A percentile compares a stretch with the other conserved stretches of the same genome.
Evolutionary conservation across 2,888 invertebrate genomes (phyloP).

Genomic region (Dolomedes plantarius): DNA sequence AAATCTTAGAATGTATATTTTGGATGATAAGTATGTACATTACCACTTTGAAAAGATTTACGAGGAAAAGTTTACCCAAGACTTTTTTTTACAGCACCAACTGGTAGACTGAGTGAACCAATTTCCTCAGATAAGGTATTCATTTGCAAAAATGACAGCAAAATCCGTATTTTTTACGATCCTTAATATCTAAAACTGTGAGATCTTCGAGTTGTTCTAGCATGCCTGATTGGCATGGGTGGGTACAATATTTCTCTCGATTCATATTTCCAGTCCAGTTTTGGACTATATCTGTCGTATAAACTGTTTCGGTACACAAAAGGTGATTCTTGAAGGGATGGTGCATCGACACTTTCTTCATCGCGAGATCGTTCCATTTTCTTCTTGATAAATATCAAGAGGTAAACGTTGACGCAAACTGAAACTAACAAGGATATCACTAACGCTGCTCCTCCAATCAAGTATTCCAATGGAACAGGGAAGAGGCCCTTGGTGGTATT

Average conservation of each 20-base stretch:
- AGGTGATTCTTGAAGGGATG: conserved; percentile 30
- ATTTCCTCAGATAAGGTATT: no score
- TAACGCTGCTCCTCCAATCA: conserved; percentile 56
- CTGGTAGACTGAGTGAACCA: no score
- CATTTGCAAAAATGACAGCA: no score
- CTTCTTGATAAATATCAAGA: conserved; percentile 40
- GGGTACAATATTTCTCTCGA: conserved; percentile 65
- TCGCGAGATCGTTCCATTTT: conserved; percentile 26
- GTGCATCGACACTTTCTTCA: conserved; percentile 25
- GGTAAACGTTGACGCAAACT: conserved; percentile 60
- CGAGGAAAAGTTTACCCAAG: no score
- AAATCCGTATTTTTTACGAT: no score
- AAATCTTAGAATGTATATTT: no score
- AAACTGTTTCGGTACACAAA: conserved; percentile 20
- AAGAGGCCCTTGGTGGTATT: background rate
- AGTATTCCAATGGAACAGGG: conserved; percentile 27
- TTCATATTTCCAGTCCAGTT: conserved; percentile 56
- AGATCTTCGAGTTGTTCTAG: conserved; percentile 44
- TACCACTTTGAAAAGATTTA: no score
- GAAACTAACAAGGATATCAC: conserved; percentile 47
- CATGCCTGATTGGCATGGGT: conserved; percentile 67
- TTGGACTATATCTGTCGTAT: conserved; percentile 53
- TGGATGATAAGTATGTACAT: no score
- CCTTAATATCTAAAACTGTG: conserved; percentile 60
- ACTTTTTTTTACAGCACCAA: no score